Evolutionary conservation across 2,113 vertebrate genomes (phyloP).

Genomic region (Hiodon tergisus): DNA sequence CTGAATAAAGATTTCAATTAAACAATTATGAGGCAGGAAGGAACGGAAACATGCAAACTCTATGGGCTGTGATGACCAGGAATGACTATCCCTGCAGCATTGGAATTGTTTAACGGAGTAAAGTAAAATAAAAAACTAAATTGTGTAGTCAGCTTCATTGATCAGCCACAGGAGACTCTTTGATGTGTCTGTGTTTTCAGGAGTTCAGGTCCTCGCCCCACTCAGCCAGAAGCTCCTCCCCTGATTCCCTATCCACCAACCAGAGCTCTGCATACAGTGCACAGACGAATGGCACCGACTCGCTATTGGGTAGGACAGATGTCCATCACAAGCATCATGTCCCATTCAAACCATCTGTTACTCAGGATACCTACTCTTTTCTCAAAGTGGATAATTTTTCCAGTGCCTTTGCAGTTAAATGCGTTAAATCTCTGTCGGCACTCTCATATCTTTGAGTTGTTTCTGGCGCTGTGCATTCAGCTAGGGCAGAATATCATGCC

Average conservation of each 20-base stretch:
- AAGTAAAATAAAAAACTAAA: no score
- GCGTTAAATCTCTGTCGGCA: not conserved
- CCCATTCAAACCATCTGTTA: no score
- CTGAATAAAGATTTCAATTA: no score
- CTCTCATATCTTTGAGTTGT: not conserved
- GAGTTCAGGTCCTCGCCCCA: slow-evolving; percentile 69
- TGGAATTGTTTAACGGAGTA: no score
- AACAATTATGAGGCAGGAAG: no score
- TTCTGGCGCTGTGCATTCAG: no score
- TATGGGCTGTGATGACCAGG: no score
- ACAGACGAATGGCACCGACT: slow-evolving; percentile 67
- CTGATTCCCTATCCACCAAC: slow-evolving; percentile 72
- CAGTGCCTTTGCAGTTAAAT: no score
- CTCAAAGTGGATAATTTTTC: not conserved
- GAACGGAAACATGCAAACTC: no score
- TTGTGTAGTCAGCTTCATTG: not conserved
- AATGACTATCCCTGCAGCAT: no score
- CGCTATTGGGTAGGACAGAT: slow-evolving; percentile 40
- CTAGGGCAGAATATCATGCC: no score
- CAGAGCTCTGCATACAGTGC: slow-evolving; percentile 66
- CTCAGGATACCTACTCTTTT: not conserved
- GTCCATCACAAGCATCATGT: not conserved
- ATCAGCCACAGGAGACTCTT: not conserved
- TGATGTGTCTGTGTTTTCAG: slow-evolving; percentile 53
- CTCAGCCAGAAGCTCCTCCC: slow-evolving; percentile 73